Conservation (phyloP, 2,113 vertebrate species). For the Phocoena phocoena region DNA sequence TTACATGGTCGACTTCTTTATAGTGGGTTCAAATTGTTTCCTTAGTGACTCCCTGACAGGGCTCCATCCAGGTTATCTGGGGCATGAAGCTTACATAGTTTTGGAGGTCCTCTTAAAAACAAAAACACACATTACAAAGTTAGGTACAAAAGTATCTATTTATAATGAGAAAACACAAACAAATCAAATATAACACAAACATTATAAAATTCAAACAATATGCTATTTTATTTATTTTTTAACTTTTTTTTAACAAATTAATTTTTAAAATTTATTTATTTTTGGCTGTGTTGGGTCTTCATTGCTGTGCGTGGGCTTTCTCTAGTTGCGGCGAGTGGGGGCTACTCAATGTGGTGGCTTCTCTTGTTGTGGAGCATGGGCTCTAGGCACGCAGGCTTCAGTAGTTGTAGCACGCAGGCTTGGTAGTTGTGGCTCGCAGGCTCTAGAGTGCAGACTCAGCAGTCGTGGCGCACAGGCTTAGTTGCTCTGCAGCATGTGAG, state of each 20-base stretch:
- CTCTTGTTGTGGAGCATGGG: no score
- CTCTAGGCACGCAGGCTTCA: accelerated
- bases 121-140: neutral
- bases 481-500: no score
- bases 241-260: no score
- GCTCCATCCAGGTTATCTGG: neutral
- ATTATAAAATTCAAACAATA: neutral
- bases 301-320: no score
- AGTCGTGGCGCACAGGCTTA: accelerated
- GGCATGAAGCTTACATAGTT: neutral
- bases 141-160: neutral
- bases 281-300: no score
- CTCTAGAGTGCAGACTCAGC: no score
- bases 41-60: neutral
- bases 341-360: no score
- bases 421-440: no score
- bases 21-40: neutral
- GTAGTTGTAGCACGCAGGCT: no score
- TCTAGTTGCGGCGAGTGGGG: no score
- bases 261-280: no score
- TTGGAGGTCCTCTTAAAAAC: neutral
- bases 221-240: neutral
- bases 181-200: neutral
- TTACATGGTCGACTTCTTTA: neutral
- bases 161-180: neutral